Base-by-base conservation (phyloP, 64 coral and sea anemone genomes). In the Orbicella faveolata region DNA sequence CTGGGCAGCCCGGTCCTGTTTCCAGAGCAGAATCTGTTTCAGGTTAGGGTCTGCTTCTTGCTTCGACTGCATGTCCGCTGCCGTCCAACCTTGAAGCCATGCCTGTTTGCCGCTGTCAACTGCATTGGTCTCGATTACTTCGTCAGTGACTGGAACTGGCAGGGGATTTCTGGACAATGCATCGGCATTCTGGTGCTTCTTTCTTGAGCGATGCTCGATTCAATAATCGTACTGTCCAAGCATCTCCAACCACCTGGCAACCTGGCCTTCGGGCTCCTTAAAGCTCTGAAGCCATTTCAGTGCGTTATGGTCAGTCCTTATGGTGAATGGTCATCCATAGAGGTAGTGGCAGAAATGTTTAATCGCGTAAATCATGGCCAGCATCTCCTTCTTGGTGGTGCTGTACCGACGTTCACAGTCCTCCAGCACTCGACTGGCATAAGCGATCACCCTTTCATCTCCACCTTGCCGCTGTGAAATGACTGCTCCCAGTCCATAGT, bases 171-270 rank as follows among this genome's bases (percentile, higher is more conserved):
- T 57, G 5, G 20, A 57, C 21, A 90, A 66, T 16, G 89, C 89
- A 36, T 83, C 79, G 9, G 79, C 89, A 83, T 83, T 90, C 72
- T 83, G 79, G 67, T 90, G 79, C n/a, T 90, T 79, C 13, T 34
- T 35, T 33, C 79, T 79, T 55, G 66, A 67, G 18, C 67, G 34
- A 48, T 90, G 73, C 41, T 90, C 70, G 6, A 90, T 74, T 11
- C 16, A 83, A 79, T 73, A 75, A 20, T 83, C 16, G 21, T 82
- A 83, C 41, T 83, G 69, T 41, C 67, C 89, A 30, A 83, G 25
- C 8, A 74, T 52, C 72, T 79, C 67, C 18, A 79, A 36, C 88
- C 61, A 90, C 7, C 65, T 81, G 33, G 78, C 76, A 13, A 80
- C 90, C 74, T 86, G 53, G 23, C 81, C 81, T 25, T 87, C 83